Percentiles rank a stretch among this genome's conserved stretches.
Evolutionary conservation across 2,113 vertebrate genomes (phyloP).

Genomic region (Notothenia coriiceps): DNA sequence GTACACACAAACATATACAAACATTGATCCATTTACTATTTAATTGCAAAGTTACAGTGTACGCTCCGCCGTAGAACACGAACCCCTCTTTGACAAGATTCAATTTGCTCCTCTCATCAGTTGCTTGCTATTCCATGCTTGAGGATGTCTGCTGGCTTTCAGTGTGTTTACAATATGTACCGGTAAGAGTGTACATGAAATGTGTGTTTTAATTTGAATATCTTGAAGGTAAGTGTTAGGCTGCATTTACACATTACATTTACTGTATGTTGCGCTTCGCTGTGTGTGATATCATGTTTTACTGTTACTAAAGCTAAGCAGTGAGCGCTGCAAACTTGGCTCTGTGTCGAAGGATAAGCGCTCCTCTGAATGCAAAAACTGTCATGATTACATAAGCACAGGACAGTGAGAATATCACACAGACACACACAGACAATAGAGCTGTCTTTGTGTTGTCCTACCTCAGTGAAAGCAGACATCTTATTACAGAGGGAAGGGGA

Average conservation of each 20-base stretch:
- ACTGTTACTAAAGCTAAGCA: background rate
- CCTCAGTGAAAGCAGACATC: constrained; percentile 16
- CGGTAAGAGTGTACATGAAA: constrained; percentile 28
- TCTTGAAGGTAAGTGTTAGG: constrained; percentile 48
- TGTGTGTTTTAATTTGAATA: constrained; percentile 44
- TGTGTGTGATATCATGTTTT: constrained; percentile 18
- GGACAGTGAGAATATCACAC: constrained; percentile 26
- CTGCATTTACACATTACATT: constrained; percentile 35
- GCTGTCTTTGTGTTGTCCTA: constrained; percentile 24
- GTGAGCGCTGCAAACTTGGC: constrained; percentile 18
- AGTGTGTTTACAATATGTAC: constrained; percentile 16
- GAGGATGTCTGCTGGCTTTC: constrained; percentile 32
- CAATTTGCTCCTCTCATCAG: constrained; percentile 54
- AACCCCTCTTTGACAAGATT: constrained; percentile 57
- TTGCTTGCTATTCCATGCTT: constrained; percentile 31
- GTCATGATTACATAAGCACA: constrained; percentile 59
- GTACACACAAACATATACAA: constrained; percentile 77
- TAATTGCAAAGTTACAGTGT: constrained; percentile 75
- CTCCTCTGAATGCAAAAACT: constrained; percentile 46
- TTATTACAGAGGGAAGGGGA: constrained; percentile 19
- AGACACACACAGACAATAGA: constrained; percentile 17
- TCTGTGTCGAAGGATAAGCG: constrained; percentile 41
- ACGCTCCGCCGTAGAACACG: constrained; percentile 26
- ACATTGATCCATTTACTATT: constrained; percentile 81
- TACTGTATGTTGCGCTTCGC: constrained; percentile 6